Base-by-base conservation (phyloP, 2,888 invertebrate genomes). In the Electrophaes corylata region DNA sequence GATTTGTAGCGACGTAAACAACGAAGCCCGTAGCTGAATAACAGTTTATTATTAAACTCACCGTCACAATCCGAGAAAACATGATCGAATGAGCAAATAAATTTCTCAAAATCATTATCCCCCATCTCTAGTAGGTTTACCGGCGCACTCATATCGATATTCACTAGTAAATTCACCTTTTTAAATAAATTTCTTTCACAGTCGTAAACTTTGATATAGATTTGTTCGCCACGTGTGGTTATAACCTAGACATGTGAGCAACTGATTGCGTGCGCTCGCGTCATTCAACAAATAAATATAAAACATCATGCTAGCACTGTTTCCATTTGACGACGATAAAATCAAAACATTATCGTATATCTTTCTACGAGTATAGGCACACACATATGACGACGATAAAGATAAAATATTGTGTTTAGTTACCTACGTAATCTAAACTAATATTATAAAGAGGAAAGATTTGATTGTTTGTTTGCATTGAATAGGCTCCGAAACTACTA, bases 61-160 rank as follows among this genome's bases (percentile, higher is more conserved):
- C 96, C 96, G 81, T 96, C 96, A 78, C 96, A 96, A 78, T 96
- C 96, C 41, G 95, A 94, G 59, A 96, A 92, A 48, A 96, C 94
- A 67, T 94, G 94, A 75, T 96, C 96, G 67, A 96, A 94, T 1
- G 94, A 93, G 65, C 93, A 86, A 8, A 96, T 63, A 69, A 94
- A 93, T 57, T 78, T 73, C 63, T 88, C 82, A 12, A 94, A 79
- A 41, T 92, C 91, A 40, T 80, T 79, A 48, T 83, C 75, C 12
- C 85, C 73, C 6, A 93, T 71, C 43, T 87, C 85, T 31, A 81
- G 72, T 33, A 94, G 67, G 68, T 91, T 76, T 66, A 87, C 79
- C 26, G 89, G 85, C 49, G 55, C 4, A 11, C 49, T 40, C 76
- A 75, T 77, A 75, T 75, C 54, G 58, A 59, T 65, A 56, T 66